A percentile compares a stretch with the other conserved stretches of the same genome.
These are phyloP conservation scores for Atta texana DNA, from an alignment of 1,140 invertebrate species.

Conservation along the genomic window DNA sequence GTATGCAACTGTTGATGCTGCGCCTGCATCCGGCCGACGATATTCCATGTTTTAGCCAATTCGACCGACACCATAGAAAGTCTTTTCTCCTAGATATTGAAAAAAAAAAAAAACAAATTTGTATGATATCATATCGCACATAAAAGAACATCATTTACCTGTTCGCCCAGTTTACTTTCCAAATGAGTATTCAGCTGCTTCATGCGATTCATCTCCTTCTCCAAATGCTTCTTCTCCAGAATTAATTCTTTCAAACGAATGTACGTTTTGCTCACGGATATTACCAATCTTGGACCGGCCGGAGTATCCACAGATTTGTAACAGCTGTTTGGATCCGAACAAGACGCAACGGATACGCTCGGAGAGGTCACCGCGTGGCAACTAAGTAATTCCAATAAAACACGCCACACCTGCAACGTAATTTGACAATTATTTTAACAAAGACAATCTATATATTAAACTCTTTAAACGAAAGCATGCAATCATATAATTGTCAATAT, in stretches of 20 bases:
- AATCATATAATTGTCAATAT: background rate
- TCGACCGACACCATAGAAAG: slow-evolving; percentile 93
- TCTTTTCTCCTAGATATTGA: slow-evolving; percentile 88
- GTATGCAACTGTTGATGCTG: slow-evolving; percentile 95
- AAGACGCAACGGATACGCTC: slow-evolving; percentile 72
- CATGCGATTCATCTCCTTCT: slow-evolving; percentile 93
- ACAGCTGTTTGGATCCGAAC: slow-evolving; percentile 87
- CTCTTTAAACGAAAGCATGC: background rate
- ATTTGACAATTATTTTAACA: background rate
- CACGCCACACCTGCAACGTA: slow-evolving; percentile 88
- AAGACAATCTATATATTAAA: background rate
- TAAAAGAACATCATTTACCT: slow-evolving; percentile 80
- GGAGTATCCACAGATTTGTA: slow-evolving; percentile 92
- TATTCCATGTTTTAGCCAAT: slow-evolving; percentile 94
- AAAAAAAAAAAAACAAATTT: background rate
- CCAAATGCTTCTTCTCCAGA: slow-evolving; percentile 93
- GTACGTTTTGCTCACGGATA: slow-evolving; percentile 95
- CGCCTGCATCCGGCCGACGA: slow-evolving; percentile 92
- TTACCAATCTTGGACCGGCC: slow-evolving; percentile 90
- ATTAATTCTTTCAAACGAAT: slow-evolving; percentile 95
- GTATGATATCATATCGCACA: background rate
- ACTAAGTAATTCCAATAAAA: slow-evolving; percentile 92
- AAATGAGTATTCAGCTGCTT: slow-evolving; percentile 94
- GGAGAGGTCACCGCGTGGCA: slow-evolving; percentile 87
- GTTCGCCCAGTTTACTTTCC: slow-evolving; percentile 91